A percentile compares a stretch with the other conserved stretches of the same genome.
Conservation (phyloP, 2,113 vertebrate species). For the Daphoenositta chrysoptera region DNA sequence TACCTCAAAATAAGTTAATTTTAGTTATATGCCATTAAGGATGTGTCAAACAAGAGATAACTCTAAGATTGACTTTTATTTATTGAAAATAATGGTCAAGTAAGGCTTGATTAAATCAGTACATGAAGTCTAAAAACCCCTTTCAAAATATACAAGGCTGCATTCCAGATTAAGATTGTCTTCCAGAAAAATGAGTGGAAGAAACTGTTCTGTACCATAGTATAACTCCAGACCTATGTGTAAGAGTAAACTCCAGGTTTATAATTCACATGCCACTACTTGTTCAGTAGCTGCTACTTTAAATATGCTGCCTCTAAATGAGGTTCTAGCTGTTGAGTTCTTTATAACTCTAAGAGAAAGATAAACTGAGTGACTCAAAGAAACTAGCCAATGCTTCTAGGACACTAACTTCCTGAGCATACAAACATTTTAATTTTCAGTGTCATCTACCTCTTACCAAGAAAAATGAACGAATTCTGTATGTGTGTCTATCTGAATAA, state of each 20-base stretch:
- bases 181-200: not conserved
- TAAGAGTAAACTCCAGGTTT: not conserved
- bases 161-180: not conserved
- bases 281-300: not conserved
- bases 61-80: not conserved
- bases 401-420: not conserved
- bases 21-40: not conserved
- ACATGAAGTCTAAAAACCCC: not conserved
- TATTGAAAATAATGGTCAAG: not conserved
- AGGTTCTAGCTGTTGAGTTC: not conserved
- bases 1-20: not conserved
- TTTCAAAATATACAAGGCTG: not conserved
- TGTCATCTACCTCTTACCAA: not conserved
- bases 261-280: not conserved
- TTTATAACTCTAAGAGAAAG: not conserved
- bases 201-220: not conserved
- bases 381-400: not conserved
- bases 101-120: not conserved
- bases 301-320: not conserved
- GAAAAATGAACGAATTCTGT: not conserved
- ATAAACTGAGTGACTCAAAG: not conserved
- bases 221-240: not conserved
- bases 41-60: not conserved
- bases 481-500: rapidly evolving
- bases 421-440: not conserved